Evolutionary conservation across 1,140 invertebrate genomes (phyloP).

Genomic region (Brachionus paranguensis): DNA sequence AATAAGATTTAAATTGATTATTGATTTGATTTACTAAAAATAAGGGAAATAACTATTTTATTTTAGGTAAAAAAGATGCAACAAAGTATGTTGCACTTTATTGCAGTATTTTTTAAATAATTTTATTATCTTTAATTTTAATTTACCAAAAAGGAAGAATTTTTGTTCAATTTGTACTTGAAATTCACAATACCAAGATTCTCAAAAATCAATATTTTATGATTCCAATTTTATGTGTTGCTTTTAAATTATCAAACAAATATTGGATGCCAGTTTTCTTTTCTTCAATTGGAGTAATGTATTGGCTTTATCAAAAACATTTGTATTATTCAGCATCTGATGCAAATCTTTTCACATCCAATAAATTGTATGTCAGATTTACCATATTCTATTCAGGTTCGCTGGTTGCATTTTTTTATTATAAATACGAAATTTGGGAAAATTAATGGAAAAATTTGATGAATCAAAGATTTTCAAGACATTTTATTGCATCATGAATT

Average conservation of each 20-base stretch:
- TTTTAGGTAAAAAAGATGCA: too few relatives aligned
- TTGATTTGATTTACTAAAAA: too few relatives aligned
- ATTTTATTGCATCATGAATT: background rate
- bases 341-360: background rate
- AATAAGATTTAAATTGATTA: too few relatives aligned
- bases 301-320: background rate
- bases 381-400: background rate
- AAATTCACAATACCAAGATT: too few relatives aligned
- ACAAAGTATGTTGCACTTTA: too few relatives aligned
- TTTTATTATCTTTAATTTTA: too few relatives aligned
- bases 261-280: background rate
- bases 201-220: too few relatives aligned
- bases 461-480: background rate
- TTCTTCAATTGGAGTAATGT: background rate
- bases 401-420: background rate
- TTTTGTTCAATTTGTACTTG: too few relatives aligned
- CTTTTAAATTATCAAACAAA: background rate
- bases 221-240: background rate
- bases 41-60: too few relatives aligned
- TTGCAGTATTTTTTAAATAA: too few relatives aligned
- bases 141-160: too few relatives aligned
- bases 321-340: background rate
- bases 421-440: background rate
- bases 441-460: background rate
- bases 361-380: conserved; percentile 10